Conservation (phyloP, 2,113 vertebrate genomes). For the Clarias gariepinus region DNA sequence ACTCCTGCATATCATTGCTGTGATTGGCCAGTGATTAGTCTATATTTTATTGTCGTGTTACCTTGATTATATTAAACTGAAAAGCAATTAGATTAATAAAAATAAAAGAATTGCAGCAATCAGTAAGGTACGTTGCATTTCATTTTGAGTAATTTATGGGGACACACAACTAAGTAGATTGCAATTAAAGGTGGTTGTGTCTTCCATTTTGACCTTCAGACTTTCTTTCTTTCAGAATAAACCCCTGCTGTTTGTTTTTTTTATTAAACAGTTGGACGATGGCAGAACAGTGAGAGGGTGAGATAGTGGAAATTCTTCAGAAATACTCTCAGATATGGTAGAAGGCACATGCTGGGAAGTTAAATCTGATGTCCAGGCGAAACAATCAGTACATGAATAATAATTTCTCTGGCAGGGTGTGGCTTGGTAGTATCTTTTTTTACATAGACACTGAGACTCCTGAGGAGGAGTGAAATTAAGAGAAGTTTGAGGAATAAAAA, state of each 20-base stretch:
- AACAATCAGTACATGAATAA: not conserved
- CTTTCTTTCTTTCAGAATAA: not conserved
- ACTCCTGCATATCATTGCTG: conserved; percentile 1
- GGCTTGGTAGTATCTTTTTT: no score
- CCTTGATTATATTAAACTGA: conserved; percentile 4
- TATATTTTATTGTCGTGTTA: not conserved
- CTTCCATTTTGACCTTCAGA: not conserved
- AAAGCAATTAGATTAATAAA: not conserved
- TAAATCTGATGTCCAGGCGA: not conserved
- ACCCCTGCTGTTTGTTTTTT: not conserved
- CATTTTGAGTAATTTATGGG: not conserved
- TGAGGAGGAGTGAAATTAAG: no score
- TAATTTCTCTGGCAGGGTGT: no score
- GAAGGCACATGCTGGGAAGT: not conserved
- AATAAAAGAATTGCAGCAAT: not conserved
- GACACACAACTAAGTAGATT: not conserved
- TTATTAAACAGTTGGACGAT: not conserved
- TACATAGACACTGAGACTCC: no score
- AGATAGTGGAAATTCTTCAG: not conserved
- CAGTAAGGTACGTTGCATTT: not conserved
- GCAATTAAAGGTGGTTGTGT: not conserved
- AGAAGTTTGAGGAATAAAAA: no score
- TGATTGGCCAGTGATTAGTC: not conserved
- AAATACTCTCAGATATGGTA: not conserved
- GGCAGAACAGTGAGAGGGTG: not conserved